Percentiles rank a stretch among this genome's conserved stretches.
Evolutionary conservation across 1,140 invertebrate genomes (phyloP).

Genomic region (Thereuonema tuberculata): DNA sequence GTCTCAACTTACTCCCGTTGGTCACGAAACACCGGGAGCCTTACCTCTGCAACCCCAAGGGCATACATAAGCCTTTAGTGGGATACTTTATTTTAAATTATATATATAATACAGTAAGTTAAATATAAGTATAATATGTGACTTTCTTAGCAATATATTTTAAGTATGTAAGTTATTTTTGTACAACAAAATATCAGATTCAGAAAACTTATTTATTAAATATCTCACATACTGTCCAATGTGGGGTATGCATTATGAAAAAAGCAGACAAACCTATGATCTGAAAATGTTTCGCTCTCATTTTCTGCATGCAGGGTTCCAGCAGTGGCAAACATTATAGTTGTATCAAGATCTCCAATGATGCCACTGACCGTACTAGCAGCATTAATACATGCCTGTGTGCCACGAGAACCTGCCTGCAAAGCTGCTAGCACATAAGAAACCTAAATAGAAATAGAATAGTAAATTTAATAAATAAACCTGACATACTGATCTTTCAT

Average conservation of each 20-base stretch:
- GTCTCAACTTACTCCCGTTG: too few relatives aligned
- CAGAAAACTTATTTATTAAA: not conserved
- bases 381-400: conserved; percentile 94
- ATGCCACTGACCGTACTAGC: conserved; percentile 96
- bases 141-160: too few relatives aligned
- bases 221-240: too few relatives aligned
- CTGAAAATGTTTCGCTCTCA: conserved; percentile 73
- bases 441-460: conserved; percentile 37
- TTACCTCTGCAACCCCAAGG: too few relatives aligned
- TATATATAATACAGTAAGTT: too few relatives aligned
- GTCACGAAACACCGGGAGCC: too few relatives aligned
- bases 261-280: conserved; percentile 30
- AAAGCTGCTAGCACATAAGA: conserved; percentile 73
- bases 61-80: too few relatives aligned
- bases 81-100: too few relatives aligned
- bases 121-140: too few relatives aligned
- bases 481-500: not conserved
- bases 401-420: conserved; percentile 85
- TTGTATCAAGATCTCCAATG: conserved; percentile 95
- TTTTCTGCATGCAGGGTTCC: conserved; percentile 90
- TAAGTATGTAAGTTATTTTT: too few relatives aligned
- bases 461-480: too few relatives aligned
- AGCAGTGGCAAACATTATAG: conserved; percentile 97
- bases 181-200: too few relatives aligned
- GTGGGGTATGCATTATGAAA: not conserved